phyloP scores from a whole-genome alignment of 2,888 invertebrate species.

The Drosophila austrosaltans region DNA sequence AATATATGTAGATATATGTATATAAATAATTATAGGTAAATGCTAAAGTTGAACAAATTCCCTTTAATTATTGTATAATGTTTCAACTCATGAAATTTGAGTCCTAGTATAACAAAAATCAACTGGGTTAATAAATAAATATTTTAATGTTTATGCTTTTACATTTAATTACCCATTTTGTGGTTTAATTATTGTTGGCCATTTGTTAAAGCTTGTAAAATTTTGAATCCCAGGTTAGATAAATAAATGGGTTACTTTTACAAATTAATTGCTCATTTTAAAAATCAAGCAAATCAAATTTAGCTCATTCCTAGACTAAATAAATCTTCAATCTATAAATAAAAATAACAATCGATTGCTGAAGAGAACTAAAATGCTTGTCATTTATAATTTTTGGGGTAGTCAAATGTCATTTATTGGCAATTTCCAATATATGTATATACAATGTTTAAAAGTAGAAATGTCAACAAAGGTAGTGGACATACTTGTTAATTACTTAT shows the following conservation, averaged over 20 bases:
- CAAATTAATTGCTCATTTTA: too few relatives aligned
- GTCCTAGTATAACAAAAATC: background rate
- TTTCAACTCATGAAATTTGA: background rate
- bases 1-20: slow-evolving; percentile 2
- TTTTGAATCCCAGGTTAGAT: background rate
- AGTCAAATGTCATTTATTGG: background rate
- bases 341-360: too few relatives aligned
- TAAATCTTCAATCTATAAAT: too few relatives aligned
- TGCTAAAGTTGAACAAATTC: background rate
- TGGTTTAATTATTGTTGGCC: background rate
- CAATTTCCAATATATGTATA: background rate
- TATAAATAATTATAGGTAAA: slow-evolving; percentile 28
- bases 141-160: slow-evolving; percentile 24
- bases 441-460: background rate
- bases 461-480: too few relatives aligned
- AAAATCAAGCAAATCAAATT: too few relatives aligned
- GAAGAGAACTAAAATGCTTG: too few relatives aligned
- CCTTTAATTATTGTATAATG: background rate
- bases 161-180: slow-evolving; percentile 3
- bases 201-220: background rate
- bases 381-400: too few relatives aligned
- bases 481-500: background rate
- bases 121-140: slow-evolving; percentile 23
- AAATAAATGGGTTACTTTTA: too few relatives aligned
- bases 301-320: too few relatives aligned